Evolutionary conservation across 2,888 invertebrate species (phyloP).

Genomic region (Ditylenchus weischeri): DNA sequence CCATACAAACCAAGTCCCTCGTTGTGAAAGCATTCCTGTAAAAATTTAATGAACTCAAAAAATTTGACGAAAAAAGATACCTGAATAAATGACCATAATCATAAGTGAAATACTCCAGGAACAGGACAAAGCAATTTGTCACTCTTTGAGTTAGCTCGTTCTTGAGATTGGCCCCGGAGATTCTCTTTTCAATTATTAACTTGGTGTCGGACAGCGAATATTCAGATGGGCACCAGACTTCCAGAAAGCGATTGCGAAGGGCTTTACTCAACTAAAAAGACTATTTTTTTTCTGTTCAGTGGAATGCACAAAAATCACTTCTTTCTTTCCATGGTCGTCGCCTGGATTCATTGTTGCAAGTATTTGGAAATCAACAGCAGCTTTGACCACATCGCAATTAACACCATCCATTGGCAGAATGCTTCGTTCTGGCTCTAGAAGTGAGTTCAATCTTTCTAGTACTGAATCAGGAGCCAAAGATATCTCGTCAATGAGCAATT

Average conservation of each 20-base stretch:
- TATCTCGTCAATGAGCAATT: slow-evolving; percentile 95
- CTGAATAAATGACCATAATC: slow-evolving; percentile 42
- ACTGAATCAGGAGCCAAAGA: slow-evolving; percentile 81
- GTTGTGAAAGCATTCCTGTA: slow-evolving; percentile 46
- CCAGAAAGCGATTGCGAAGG: slow-evolving; percentile 91
- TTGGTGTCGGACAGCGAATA: slow-evolving; percentile 7
- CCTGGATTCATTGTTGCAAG: slow-evolving; percentile 99
- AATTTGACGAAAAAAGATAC: slow-evolving; percentile 26
- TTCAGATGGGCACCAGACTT: slow-evolving; percentile 81
- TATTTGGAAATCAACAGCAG: slow-evolving; percentile 76
- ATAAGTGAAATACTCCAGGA: slow-evolving; percentile 40
- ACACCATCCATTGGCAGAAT: slow-evolving; percentile 82
- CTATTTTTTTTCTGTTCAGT: neutral
- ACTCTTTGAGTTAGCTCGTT: slow-evolving; percentile 15
- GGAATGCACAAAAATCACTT: slow-evolving; percentile 62
- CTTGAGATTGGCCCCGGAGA: neutral
- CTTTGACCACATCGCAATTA: slow-evolving; percentile 62
- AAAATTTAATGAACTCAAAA: neutral
- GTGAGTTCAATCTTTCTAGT: slow-evolving; percentile 89
- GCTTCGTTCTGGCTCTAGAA: slow-evolving; percentile 85
- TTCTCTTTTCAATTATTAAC: slow-evolving; percentile 3
- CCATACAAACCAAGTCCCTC: slow-evolving; percentile 72
- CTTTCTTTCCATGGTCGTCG: slow-evolving; percentile 98
- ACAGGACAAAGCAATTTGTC: slow-evolving; percentile 36
- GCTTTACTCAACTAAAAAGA: slow-evolving; percentile 78